phyloP scores from a whole-genome alignment of 2,113 vertebrate species.

The Chitala chitala region DNA sequence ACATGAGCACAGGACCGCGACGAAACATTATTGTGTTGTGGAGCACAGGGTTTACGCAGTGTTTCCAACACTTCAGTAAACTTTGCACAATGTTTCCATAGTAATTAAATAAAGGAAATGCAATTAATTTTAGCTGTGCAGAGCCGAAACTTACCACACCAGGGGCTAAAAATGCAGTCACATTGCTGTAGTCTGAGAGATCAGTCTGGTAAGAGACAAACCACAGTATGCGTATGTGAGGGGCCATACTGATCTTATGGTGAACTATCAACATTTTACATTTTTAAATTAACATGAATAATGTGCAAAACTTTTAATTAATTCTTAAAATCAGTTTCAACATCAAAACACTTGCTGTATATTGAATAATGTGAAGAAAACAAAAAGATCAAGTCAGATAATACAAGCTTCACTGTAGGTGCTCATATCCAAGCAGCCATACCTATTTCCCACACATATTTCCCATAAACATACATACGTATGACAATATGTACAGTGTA shows the following conservation, averaged over 20 bases:
- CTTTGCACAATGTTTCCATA: neutral
- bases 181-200: conserved; percentile 60
- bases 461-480: neutral
- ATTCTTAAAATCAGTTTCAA: no score
- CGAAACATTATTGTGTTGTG: neutral
- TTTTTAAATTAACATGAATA: no score
- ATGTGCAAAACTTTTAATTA: no score
- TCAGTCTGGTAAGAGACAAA: conserved; percentile 47
- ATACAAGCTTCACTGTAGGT: no score
- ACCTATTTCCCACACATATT: no score
- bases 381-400: no score
- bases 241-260: neutral
- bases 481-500: neutral
- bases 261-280: neutral
- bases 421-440: no score
- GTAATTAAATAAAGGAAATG: neutral
- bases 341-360: no score
- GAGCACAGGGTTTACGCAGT: no score
- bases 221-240: neutral
- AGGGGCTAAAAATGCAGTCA: conserved; percentile 63
- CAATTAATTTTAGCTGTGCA: neutral
- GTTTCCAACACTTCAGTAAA: neutral
- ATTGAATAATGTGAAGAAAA: no score
- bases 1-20: no score
- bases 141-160: conserved; percentile 52